Evolutionary conservation across 2,113 vertebrate genomes (phyloP), one percentile per base, ranked within the genome.

Genomic region (Tragelaphus buxtoni): DNA sequence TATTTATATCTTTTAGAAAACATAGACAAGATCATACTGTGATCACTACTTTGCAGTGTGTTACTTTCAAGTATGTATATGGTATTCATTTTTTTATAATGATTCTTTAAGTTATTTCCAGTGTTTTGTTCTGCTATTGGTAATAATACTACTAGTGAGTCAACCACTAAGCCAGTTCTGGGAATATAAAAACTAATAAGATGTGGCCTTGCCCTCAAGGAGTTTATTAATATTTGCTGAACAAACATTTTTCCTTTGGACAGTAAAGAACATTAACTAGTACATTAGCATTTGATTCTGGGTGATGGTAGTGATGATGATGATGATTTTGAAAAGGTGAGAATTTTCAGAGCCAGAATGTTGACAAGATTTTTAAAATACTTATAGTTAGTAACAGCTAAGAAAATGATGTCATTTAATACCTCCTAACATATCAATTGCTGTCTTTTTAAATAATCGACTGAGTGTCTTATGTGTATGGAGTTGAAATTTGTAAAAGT

Each of bases 171-270:
- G 26, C 58, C 22, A 97, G 20, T n/a, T 95, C 56, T 84, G 63
- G 90, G 61, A 96, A 72, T 47, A 60, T 20, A 72, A 47, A 93
- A 35, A 53, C 55, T 74, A 53, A 13, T n/a, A 87, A 55, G 18
- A 79, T 63, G 12, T 61, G 49, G 5, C 14, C n/a, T 83, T 88
- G 30, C 28, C 53, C 9, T 87, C 24, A 16, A 92, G 55, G 35
- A 97, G 98, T 98, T 55, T 94, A 47, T 63, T 80, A 69, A 32
- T 89, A 61, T 76, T 97, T 97, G n/a, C 42, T 80, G 56, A 91
- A 77, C 45, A 84, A 49, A 9, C 13, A 10, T 77, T 92, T 90
- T 87, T 58, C 26, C n/a, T 95, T 90, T 60, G 81, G 42, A 30
- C 49, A 22, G 28, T 69, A 22, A 28, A 85, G 28, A 28, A 30